Base-by-base conservation (phyloP, 2,888 invertebrate species). In the Esperia sulphurella region DNA sequence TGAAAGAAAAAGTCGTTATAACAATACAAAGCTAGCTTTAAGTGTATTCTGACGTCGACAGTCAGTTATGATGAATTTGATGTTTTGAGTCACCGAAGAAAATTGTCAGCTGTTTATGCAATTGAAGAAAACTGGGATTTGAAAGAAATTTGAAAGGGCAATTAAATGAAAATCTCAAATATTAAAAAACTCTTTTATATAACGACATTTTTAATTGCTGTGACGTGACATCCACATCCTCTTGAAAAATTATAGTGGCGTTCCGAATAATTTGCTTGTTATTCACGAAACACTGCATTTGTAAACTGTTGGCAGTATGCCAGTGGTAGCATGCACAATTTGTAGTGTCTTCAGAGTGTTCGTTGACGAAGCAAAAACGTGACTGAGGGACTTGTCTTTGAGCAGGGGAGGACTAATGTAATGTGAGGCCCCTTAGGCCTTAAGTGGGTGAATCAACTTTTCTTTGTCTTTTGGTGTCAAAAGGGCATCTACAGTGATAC, bases 221-320 rank as follows among this genome's bases (percentile, higher is more conserved):
- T 45, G 40, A 42, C 48, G 39, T 45, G 40, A 42, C 48, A 45
- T 45, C 45, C 37, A 41, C 37, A 44, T 41, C 30, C 46, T 12
- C 50, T 53, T 52, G 46, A 54, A 58, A 52, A 55, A 54, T 50
- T 54, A 51, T 55, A 46, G 46, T 44, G 43, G 58, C 47, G 49
- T 55, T 65, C 51, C 52, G 70, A 71, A 72, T 70, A 78, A 74
- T 73, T 69, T 58, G 63, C 73, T 82, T 76, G 82, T 83, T 83
- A 83, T 71, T 67, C 61, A 59, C 58, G 65, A 67, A 69, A 69
- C 75, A 74, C 76, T 80, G 79, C 77, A 80, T 83, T 75, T 71
- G 75, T 79, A 81, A 82, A 81, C 73, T 72, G 71, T 75, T 85
- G 85, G 85, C 82, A 52, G 28, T 53, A 54, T 58, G 75, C 84